phyloP scores from a whole-genome alignment of 2,888 invertebrate genomes.

The Temnothorax unifasciatus region DNA sequence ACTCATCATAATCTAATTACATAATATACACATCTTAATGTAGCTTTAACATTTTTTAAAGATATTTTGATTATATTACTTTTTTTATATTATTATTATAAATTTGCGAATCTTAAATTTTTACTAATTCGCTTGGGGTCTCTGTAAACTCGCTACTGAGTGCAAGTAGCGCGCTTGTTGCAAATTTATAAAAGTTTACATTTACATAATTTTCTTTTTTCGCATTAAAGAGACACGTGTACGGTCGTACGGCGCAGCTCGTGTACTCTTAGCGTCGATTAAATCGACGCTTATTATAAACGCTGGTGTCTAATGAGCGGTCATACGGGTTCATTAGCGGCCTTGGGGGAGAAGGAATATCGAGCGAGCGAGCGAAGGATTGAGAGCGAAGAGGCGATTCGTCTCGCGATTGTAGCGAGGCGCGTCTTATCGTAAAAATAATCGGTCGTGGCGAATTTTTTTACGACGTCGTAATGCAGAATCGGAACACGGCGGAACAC shows the following conservation, averaged over 20 bases:
- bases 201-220: conserved; percentile 12
- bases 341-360: conserved; percentile 62
- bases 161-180: neutral
- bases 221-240: conserved; percentile 30
- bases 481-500: conserved; percentile 22
- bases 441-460: conserved; percentile 45
- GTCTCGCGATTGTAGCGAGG: conserved; percentile 30
- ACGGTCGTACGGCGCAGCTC: conserved; percentile 48
- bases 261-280: conserved; percentile 63
- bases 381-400: conserved; percentile 51
- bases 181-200: conserved; percentile 6
- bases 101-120: neutral
- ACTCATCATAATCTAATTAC: neutral
- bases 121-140: neutral
- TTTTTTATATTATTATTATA: neutral
- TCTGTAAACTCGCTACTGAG: neutral
- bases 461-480: conserved; percentile 46
- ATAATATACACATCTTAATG: neutral
- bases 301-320: conserved; percentile 66
- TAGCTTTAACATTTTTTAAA: neutral
- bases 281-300: conserved; percentile 60
- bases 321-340: conserved; percentile 68
- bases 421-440: conserved; percentile 37
- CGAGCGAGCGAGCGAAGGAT: conserved; percentile 36
- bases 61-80: neutral